phyloP scores from a whole-genome alignment of 2,113 vertebrate species.

The Plectropomus leopardus region DNA sequence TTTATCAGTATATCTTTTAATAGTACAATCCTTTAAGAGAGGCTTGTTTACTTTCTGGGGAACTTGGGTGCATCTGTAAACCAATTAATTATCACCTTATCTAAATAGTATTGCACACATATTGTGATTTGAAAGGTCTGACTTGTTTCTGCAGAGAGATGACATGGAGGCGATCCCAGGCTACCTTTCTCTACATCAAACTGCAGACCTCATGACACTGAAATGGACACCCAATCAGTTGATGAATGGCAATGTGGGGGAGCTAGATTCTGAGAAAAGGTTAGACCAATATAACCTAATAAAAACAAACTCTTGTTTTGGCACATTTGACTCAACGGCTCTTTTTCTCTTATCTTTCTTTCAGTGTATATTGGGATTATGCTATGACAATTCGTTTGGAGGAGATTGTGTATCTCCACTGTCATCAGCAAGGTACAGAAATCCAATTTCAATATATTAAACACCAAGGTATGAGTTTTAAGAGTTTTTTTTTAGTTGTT shows the following conservation, averaged over 20 bases:
- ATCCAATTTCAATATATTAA: neutral
- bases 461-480: neutral
- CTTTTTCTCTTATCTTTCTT: slow-evolving; percentile 12
- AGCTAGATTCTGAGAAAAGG: slow-evolving; percentile 98
- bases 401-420: slow-evolving; percentile 98
- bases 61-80: neutral
- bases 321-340: neutral
- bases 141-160: slow-evolving; percentile 86
- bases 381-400: slow-evolving; percentile 98
- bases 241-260: slow-evolving; percentile 96
- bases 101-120: neutral
- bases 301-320: neutral
- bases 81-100: neutral
- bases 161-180: slow-evolving; percentile 98
- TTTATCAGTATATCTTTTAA: neutral
- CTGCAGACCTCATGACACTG: slow-evolving; percentile 95
- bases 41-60: neutral
- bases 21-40: neutral
- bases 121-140: neutral
- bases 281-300: slow-evolving; percentile 50
- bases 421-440: slow-evolving; percentile 94
- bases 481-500: neutral
- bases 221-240: slow-evolving; percentile 99
- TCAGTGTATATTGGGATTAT: slow-evolving; percentile 97
- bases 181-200: slow-evolving; percentile 96